Percentiles rank a stretch among this genome's conserved stretches.
phyloP scores from a whole-genome alignment of 2,888 invertebrate genomes.

The Hololepta plana region DNA sequence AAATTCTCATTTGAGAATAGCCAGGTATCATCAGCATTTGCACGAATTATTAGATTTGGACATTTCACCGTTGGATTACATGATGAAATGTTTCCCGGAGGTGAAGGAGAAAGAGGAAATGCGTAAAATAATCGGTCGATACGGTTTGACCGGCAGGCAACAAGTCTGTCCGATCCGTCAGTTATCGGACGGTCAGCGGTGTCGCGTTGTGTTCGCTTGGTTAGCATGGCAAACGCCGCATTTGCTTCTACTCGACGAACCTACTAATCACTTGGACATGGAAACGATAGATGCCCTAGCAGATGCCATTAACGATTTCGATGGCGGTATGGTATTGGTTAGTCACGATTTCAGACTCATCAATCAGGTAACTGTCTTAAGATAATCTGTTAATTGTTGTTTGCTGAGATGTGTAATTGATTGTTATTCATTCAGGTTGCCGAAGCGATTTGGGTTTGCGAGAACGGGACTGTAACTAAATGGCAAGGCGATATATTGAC shows the following conservation, averaged over 20 bases:
- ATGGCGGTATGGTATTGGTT: slow-evolving; percentile 96
- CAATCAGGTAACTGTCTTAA: slow-evolving; percentile 64
- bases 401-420: slow-evolving; percentile 5
- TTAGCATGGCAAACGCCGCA: slow-evolving; percentile 96
- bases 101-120: slow-evolving; percentile 97
- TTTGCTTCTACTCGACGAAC: slow-evolving; percentile 65
- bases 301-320: slow-evolving; percentile 93
- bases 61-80: slow-evolving; percentile 90
- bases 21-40: slow-evolving; percentile 96
- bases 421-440: slow-evolving; percentile 55
- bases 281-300: slow-evolving; percentile 97
- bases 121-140: slow-evolving; percentile 96
- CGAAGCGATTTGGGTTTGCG: slow-evolving; percentile 98
- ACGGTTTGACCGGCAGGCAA: slow-evolving; percentile 92
- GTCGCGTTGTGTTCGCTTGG: slow-evolving; percentile 98
- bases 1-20: slow-evolving; percentile 94
- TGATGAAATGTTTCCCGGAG: slow-evolving; percentile 93
- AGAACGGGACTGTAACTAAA: slow-evolving; percentile 86
- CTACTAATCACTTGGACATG: slow-evolving; percentile 93
- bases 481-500: slow-evolving; percentile 93
- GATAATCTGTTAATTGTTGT: no score
- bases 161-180: slow-evolving; percentile 91
- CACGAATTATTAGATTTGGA: slow-evolving; percentile 92
- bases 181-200: slow-evolving; percentile 93
- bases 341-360: slow-evolving; percentile 99